Evolutionary conservation across 2,888 invertebrate genomes (phyloP).

Genomic region (Arge pagana): DNA sequence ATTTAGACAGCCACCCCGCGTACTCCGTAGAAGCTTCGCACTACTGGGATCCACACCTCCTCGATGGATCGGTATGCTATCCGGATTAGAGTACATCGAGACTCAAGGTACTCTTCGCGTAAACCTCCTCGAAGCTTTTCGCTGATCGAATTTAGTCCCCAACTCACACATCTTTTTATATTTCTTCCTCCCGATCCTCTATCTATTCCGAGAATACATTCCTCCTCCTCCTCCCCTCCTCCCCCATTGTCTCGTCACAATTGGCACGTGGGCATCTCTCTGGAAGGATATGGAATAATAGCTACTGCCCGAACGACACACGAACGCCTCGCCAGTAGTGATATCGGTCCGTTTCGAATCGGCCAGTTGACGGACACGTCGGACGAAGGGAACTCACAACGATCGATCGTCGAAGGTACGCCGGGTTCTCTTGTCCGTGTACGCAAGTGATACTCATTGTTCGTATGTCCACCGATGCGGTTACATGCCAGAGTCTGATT

Average conservation of each 20-base stretch:
- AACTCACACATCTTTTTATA: too few species aligned
- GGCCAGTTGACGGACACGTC: too few species aligned
- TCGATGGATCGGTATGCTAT: conserved; percentile 26
- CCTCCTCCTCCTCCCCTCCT: neutral
- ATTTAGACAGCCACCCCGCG: conserved; percentile 56
- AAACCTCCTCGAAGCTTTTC: too few species aligned
- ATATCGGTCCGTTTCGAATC: too few species aligned
- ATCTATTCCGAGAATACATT: too few species aligned
- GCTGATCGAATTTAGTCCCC: too few species aligned
- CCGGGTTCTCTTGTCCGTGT: conserved; percentile 22
- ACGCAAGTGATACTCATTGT: conserved; percentile 31
- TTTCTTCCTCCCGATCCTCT: too few species aligned
- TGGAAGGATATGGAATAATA: neutral
- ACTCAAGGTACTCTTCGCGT: conserved; percentile 6
- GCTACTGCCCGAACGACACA: too few species aligned
- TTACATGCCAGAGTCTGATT: conserved; percentile 25
- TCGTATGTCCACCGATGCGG: conserved; percentile 25
- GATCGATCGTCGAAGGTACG: conserved; percentile 19
- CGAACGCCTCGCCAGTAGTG: too few species aligned
- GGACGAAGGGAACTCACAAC: too few species aligned
- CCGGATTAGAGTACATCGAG: conserved; percentile 16
- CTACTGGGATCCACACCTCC: conserved; percentile 27
- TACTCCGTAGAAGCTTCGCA: conserved; percentile 25
- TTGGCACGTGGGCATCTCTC: conserved; percentile 16
- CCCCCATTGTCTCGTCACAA: conserved; percentile 15